Evolutionary conservation across 2,888 invertebrate genomes (phyloP).

Genomic region (Xestia c-nigrum): DNA sequence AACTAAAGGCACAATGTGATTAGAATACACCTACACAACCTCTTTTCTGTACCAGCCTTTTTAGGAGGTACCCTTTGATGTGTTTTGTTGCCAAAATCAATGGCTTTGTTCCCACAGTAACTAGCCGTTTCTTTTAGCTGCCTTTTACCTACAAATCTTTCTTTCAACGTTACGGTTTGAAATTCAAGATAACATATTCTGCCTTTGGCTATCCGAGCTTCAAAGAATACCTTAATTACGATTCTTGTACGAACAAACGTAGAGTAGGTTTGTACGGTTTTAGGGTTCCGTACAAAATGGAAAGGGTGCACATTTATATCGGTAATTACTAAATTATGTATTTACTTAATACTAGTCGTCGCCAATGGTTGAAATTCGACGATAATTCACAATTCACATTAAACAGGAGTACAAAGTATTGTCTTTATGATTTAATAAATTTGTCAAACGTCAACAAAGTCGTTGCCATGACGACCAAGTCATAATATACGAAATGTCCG

Average conservation of each 20-base stretch:
- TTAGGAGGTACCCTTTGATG: constrained; percentile 52
- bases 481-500: too few species aligned
- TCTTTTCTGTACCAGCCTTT: constrained; percentile 23
- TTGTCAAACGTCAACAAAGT: too few species aligned
- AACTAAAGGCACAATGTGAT: constrained; percentile 40
- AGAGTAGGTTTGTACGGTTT: not conserved
- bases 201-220: constrained; percentile 63
- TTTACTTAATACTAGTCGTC: too few species aligned
- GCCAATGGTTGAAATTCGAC: too few species aligned
- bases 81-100: constrained; percentile 57
- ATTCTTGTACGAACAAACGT: constrained; percentile 52
- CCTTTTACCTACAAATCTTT: constrained; percentile 58
- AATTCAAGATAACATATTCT: constrained; percentile 62
- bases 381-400: too few species aligned
- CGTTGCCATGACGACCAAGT: too few species aligned
- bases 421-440: too few species aligned
- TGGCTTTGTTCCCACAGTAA: constrained; percentile 54
- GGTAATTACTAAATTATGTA: not conserved
- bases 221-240: constrained; percentile 66
- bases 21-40: constrained; percentile 13
- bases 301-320: not conserved
- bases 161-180: constrained; percentile 50
- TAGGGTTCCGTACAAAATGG: not conserved
- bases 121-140: constrained; percentile 40
- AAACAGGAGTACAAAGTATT: too few species aligned